Base-by-base conservation (phyloP, 2,797 vertebrate genomes). In the Enoplosus armatus region DNA sequence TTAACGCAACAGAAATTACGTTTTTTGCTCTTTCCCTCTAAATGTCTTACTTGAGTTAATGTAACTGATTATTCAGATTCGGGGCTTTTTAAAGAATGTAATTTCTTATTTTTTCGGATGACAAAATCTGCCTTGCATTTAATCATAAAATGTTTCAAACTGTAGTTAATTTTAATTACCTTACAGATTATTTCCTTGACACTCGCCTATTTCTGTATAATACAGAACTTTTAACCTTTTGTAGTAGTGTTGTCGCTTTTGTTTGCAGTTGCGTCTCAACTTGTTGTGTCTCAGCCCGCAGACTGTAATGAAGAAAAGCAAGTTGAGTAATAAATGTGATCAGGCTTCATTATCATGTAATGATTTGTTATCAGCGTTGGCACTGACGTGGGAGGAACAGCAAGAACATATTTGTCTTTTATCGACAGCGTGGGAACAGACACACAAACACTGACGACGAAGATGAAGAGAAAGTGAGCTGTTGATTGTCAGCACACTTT, bases 371-470 rank as follows among this genome's bases (percentile, higher is more conserved):
- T 80, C 72, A 54, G 56, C 56, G 22, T 33, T 22, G 56, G 67
- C 72, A 50, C 3, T 12, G 76, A 73, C 0, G 71, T 68, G 67
- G 75, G 79, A 83, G 77, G 20, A 64, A 33, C 65, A 66, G 39
- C 45, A 16, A 56, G n/a, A 86, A 73, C 45, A 41, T 31, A 47
- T 80, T 77, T 66, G 66, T 83, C 65, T 77, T 31, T 9, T 60
- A 65, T 26, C 60, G 72, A 79, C 63, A n/a, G 43, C 3, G 14
- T 14, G 11, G 27, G 16, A 53, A 12, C 56, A 39, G 47, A 68
- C 35, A 26, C 39, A 54, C 16, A 64, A 6, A 58, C 26, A 20
- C 8, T 33, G 22, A 45, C 22, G n/a, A 54, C 8, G 8, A 29
- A 64, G 53, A 70, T 43, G 29, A 79, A 41, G 72, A 58, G 43